Evolutionary conservation across 2,888 invertebrate genomes (phyloP).

Genomic region (Argynnis bischoffii): DNA sequence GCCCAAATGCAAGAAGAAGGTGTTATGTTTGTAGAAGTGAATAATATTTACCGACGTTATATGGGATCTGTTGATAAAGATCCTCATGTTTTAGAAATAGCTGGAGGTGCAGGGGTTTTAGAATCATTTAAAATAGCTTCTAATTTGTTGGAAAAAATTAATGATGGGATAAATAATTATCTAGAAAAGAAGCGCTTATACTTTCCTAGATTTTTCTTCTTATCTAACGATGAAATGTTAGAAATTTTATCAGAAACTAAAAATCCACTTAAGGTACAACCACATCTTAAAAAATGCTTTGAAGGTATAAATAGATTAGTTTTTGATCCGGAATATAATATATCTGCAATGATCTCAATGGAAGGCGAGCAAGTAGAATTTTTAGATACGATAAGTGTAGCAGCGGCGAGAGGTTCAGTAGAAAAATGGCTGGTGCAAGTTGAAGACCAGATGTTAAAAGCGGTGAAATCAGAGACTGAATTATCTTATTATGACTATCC

Average conservation of each 20-base stretch:
- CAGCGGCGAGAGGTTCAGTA: conserved; percentile 90
- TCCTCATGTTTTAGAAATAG: conserved; percentile 85
- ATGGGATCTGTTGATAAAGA: conserved; percentile 85
- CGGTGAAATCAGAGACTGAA: conserved; percentile 86
- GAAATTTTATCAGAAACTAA: conserved; percentile 95
- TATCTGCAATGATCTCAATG: conserved; percentile 89
- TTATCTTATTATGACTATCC: conserved; percentile 86
- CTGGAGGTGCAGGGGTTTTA: conserved; percentile 85
- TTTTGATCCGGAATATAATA: conserved; percentile 87
- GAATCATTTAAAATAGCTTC: conserved; percentile 87
- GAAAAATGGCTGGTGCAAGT: conserved; percentile 94
- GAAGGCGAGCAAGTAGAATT: conserved; percentile 88
- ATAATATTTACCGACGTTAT: conserved; percentile 85
- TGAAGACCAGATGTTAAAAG: conserved; percentile 89
- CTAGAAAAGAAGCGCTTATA: conserved; percentile 92
- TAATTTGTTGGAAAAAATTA: conserved; percentile 88
- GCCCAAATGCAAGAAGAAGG: conserved; percentile 94
- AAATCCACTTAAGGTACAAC: conserved; percentile 91
- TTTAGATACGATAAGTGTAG: conserved; percentile 84
- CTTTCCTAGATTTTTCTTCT: conserved; percentile 94
- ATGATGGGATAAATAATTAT: conserved; percentile 91
- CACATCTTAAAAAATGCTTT: conserved; percentile 93
- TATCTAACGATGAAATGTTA: conserved; percentile 95
- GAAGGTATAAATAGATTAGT: conserved; percentile 90
- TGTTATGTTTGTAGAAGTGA: conserved; percentile 88